Evolutionary conservation across 2,113 vertebrate species (phyloP).

Genomic region (Gallinago paraguaiae): DNA sequence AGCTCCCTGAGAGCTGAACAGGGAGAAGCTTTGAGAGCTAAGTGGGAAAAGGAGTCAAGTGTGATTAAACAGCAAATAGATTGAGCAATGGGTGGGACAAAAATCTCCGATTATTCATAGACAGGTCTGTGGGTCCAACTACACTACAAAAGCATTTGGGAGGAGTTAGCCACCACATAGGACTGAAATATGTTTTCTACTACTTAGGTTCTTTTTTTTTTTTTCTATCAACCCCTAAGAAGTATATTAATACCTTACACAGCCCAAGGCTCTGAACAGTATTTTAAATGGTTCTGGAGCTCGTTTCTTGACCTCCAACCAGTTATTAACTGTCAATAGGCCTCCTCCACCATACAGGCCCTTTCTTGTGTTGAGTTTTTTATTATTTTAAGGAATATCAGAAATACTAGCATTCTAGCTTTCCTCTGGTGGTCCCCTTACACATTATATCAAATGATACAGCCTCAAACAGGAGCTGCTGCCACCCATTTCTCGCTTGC

Average conservation of each 20-base stretch:
- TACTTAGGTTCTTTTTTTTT: background rate
- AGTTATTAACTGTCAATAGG: background rate
- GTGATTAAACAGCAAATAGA: background rate
- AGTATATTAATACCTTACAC: background rate
- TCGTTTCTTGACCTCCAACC: background rate
- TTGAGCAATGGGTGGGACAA: background rate
- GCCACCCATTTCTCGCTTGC: background rate
- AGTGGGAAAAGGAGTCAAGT: background rate
- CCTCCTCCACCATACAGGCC: background rate
- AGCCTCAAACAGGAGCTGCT: background rate
- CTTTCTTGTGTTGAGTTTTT: background rate
- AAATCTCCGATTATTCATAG: background rate
- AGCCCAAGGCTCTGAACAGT: background rate
- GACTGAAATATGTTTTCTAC: background rate
- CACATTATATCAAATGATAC: background rate
- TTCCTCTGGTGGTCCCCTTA: background rate
- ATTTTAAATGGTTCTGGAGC: background rate
- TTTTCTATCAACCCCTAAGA: background rate
- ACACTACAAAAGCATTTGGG: background rate
- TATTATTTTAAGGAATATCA: background rate
- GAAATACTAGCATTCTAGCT: background rate
- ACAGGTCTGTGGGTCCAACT: background rate
- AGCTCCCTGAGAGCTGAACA: background rate
- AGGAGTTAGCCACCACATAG: background rate
- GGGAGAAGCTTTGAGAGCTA: background rate